These are phyloP conservation scores for Oceanodroma tethys DNA, from an alignment of 2,113 vertebrate genomes.

Conservation along the genomic window DNA sequence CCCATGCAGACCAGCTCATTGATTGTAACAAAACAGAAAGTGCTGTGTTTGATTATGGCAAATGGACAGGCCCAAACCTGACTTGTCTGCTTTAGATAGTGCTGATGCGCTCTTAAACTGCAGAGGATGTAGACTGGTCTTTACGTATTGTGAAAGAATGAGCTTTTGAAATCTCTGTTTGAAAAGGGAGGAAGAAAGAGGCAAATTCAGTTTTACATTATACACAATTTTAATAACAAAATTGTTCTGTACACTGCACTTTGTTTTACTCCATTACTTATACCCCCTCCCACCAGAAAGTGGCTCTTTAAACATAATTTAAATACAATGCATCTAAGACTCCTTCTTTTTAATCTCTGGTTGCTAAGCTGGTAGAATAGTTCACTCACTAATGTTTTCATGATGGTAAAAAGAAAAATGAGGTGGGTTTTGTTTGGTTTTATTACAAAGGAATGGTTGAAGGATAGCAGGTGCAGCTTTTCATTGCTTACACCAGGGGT, in stretches of 20 bases:
- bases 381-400: constrained; percentile 53
- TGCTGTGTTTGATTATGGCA: background rate
- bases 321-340: constrained; percentile 43
- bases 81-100: background rate
- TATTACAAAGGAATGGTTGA: constrained; percentile 11
- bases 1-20: background rate
- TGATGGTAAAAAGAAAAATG: background rate
- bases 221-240: constrained; percentile 81
- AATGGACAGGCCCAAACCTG: background rate
- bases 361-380: constrained; percentile 54
- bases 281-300: constrained; percentile 46
- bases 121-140: background rate
- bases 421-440: background rate
- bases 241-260: constrained; percentile 76
- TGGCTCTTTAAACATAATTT: constrained; percentile 64
- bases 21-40: background rate
- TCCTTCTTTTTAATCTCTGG: constrained; percentile 31
- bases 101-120: background rate
- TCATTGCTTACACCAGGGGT: background rate
- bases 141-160: background rate
- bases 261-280: constrained; percentile 55
- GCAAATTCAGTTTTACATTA: constrained; percentile 69
- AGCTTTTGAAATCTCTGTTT: background rate
- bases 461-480: background rate
- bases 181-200: constrained; percentile 62